Evolutionary conservation across 2,113 vertebrate genomes (phyloP), one percentile per base, ranked within the genome.

Genomic region (Phalacrocorax carbo): DNA sequence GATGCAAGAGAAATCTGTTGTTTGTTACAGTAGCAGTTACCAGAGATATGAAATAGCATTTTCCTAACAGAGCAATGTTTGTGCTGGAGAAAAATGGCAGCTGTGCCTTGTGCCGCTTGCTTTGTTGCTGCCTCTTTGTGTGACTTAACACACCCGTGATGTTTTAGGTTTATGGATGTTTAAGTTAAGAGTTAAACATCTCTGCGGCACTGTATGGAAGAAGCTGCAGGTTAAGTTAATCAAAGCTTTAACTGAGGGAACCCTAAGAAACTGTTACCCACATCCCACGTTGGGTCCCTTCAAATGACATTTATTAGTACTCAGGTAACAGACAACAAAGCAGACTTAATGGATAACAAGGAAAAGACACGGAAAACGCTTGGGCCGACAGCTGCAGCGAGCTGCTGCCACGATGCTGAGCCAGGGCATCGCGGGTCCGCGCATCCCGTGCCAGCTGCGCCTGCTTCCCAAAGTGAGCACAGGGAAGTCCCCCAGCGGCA

Each of bases 331-430:
- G 51, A 26, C 30, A 19, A 9, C 8, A n/a, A 26, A 36, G 40
- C n/a, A 0, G 9, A 42, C 19, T 42, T 13, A 1, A 30, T 8
- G 55, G 76, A 7, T 44, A 25, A 25, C 1, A 15, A 52, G 69
- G 85, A 44, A 51, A 44, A 38, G 58, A 10, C 15, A 1, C 1
- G 52, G 64, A 30, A 77, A 14, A n/a, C 29, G 1, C 48, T 30
- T 8, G 58, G n/a, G 42, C 29, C 71, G 4, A 19, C 1, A 8
- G 51, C 29, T 32, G 72, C 38, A 5, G 20, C 2, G 72, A 19
- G 65, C 29, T 5, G 11, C 15, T 7, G 58, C 36, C 22, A 9
- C 0, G 0, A 3, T 18, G 20, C 32, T 0, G 9, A 57, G 64
- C 22, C 10, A 13, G 36, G 27, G 15, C 62, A 7, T 20, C 4